phyloP scores from a whole-genome alignment of 2,113 vertebrate species.

The Natator depressus region DNA sequence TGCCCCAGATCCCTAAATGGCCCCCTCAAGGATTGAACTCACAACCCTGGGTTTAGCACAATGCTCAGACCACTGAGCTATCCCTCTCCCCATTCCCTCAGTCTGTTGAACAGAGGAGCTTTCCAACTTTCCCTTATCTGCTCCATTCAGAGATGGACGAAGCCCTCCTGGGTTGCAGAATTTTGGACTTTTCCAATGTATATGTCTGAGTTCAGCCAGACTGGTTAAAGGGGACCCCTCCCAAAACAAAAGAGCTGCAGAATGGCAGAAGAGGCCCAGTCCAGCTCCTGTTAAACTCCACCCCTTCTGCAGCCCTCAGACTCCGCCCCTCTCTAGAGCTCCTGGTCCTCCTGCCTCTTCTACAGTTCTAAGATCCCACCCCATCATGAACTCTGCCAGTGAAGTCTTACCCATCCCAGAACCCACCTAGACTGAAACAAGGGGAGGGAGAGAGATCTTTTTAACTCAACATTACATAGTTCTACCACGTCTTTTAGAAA shows the following conservation, averaged over 20 bases:
- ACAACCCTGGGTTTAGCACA: too few species aligned
- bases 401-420: accelerated
- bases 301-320: background rate
- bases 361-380: background rate
- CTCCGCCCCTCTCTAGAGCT: accelerated
- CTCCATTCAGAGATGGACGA: background rate
- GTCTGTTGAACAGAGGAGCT: accelerated
- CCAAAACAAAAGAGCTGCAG: background rate
- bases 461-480: background rate
- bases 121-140: background rate
- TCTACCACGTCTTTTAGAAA: background rate
- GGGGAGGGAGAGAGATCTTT: background rate
- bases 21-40: too few species aligned
- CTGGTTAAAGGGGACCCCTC: background rate
- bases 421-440: background rate
- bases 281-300: background rate
- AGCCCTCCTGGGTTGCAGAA: background rate
- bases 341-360: background rate
- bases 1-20: too few species aligned
- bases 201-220: background rate
- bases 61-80: too few species aligned
- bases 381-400: background rate
- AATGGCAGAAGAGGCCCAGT: background rate
- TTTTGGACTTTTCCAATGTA: background rate
- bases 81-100: background rate